These are phyloP conservation scores for Scaeva pyrastri DNA, from an alignment of 2,888 invertebrate species.

Conservation along the genomic window DNA sequence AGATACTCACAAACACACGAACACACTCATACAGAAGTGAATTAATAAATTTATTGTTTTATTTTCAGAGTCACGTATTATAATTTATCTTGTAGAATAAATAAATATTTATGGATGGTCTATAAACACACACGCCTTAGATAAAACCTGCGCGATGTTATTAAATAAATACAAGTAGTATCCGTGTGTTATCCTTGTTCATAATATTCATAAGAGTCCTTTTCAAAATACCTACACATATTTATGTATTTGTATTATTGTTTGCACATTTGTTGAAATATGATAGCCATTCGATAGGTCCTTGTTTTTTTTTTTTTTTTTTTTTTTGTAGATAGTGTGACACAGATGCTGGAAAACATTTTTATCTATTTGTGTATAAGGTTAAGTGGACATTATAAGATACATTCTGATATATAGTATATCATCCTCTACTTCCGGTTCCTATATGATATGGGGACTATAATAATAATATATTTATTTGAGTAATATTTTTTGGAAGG, in stretches of 20 bases:
- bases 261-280: conserved; percentile 2
- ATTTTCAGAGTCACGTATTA: conserved; percentile 47
- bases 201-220: conserved; percentile 12
- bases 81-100: conserved; percentile 35
- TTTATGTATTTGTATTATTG: neutral
- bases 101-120: conserved; percentile 46
- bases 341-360: neutral
- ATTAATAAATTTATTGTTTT: conserved; percentile 34
- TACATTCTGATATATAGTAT: no score
- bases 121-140: conserved; percentile 29
- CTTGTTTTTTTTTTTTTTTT: neutral
- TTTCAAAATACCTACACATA: neutral
- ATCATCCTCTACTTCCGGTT: no score
- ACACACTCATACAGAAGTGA: neutral
- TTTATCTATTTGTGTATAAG: neutral
- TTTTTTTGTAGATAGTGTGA: no score
- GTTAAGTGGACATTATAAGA: neutral
- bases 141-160: neutral
- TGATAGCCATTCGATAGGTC: neutral
- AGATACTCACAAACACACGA: no score
- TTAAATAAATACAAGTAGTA: conserved; percentile 2
- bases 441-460: no score
- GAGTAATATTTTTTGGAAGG: no score
- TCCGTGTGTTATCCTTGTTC: neutral
- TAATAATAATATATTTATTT: no score